Conservation (phyloP, 1,140 invertebrate genomes). For the Agrypnia vestita region DNA sequence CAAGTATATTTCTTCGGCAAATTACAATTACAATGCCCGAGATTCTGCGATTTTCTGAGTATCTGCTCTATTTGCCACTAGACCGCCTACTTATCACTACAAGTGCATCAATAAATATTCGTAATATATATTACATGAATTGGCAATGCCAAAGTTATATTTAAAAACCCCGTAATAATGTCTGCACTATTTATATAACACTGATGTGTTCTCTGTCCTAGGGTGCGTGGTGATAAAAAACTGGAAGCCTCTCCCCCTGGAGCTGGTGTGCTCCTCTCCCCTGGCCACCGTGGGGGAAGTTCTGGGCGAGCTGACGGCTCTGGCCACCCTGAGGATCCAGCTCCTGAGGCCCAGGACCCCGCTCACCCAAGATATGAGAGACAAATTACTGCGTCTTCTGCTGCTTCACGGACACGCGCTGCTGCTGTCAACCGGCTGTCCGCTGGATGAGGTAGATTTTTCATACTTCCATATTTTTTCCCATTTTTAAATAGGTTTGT, state of each 20-base stretch:
- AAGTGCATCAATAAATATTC: too few relatives aligned
- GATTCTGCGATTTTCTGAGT: too few relatives aligned
- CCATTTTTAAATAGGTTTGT: not conserved
- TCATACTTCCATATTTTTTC: too few relatives aligned
- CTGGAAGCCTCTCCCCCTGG: constrained; percentile 93
- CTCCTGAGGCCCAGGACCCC: constrained; percentile 87
- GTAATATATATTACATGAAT: too few relatives aligned
- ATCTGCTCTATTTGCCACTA: too few relatives aligned
- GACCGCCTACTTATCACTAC: too few relatives aligned
- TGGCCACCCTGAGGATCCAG: constrained; percentile 92
- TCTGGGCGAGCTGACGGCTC: constrained; percentile 91
- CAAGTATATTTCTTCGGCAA: too few relatives aligned
- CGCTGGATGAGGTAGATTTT: constrained; percentile 89
- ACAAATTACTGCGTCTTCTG: constrained; percentile 91
- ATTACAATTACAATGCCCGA: too few relatives aligned
- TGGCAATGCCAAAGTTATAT: too few relatives aligned
- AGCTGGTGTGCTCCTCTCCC: constrained; percentile 90
- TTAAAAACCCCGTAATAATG: too few relatives aligned
- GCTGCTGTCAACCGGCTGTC: constrained; percentile 90
- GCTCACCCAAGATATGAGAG: constrained; percentile 89
- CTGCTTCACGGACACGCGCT: constrained; percentile 90
- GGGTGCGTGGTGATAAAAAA: constrained; percentile 93
- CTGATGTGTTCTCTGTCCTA: constrained; percentile 66
- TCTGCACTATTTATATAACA: constrained; percentile 1
- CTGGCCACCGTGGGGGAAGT: constrained; percentile 93